phyloP scores from a whole-genome alignment of 2,797 vertebrate species.

The Florisuga fusca region DNA sequence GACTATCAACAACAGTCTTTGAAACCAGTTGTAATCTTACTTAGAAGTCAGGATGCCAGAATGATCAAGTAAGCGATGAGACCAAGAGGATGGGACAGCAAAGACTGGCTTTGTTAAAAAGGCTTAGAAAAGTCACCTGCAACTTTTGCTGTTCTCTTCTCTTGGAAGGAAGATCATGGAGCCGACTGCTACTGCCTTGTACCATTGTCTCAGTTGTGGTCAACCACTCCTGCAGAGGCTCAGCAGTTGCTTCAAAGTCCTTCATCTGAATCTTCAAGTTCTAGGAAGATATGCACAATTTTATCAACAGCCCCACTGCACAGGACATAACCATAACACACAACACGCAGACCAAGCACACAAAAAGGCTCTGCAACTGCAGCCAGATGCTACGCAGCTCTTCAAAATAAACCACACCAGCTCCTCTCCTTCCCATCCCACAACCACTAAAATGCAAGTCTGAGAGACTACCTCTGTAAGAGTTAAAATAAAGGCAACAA shows the following conservation, averaged over 20 bases:
- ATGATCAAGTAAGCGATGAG: background rate
- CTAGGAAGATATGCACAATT: conserved; percentile 68
- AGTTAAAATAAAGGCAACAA: background rate
- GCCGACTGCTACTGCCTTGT: conserved; percentile 85
- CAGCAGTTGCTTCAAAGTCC: conserved; percentile 90
- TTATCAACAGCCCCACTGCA: background rate
- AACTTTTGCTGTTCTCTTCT: conserved; percentile 90
- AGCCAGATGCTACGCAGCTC: background rate
- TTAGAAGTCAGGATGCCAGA: background rate
- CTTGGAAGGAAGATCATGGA: conserved; percentile 90
- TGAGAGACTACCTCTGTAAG: background rate
- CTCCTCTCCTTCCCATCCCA: background rate
- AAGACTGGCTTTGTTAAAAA: background rate
- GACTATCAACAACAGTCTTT: background rate
- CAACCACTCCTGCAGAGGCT: conserved; percentile 89
- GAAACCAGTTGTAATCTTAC: background rate
- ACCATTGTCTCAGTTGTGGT: conserved; percentile 84
- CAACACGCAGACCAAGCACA: background rate
- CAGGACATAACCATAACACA: background rate
- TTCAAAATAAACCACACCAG: background rate
- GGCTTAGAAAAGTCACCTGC: conserved; percentile 80
- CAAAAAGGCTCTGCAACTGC: background rate
- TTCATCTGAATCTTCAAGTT: conserved; percentile 91
- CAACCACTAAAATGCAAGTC: background rate
- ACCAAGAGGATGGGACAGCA: background rate